Evolutionary conservation across 2,888 invertebrate species (phyloP).

Genomic region (Noctua janthina): DNA sequence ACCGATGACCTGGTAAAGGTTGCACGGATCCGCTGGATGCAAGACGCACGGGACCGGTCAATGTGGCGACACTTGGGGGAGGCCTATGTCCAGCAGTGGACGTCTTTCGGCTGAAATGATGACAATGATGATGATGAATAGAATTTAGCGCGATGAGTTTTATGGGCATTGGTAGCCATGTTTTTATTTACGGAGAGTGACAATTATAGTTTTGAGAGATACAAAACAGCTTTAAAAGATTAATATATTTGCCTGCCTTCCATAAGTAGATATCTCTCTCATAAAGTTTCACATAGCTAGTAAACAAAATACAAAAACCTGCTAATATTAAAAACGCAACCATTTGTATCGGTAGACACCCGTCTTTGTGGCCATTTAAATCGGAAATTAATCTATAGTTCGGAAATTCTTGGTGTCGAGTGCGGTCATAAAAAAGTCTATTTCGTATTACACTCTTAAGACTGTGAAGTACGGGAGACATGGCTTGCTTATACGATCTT

Average conservation of each 20-base stretch:
- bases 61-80: too few relatives aligned
- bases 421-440: constrained; percentile 8
- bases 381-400: background rate
- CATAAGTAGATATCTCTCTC: background rate
- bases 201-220: background rate
- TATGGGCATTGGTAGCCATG: background rate
- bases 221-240: background rate
- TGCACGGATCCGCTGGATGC: too few relatives aligned
- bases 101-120: too few relatives aligned
- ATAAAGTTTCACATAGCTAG: background rate
- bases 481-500: background rate
- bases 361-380: background rate
- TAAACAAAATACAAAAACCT: background rate
- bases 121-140: too few relatives aligned
- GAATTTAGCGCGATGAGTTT: background rate
- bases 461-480: background rate
- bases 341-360: background rate
- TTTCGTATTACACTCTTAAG: constrained; percentile 15
- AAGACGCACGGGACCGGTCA: too few relatives aligned
- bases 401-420: constrained; percentile 12
- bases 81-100: too few relatives aligned
- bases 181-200: background rate
- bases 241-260: background rate
- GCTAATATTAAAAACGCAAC: constrained; percentile 19
- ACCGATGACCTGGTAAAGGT: too few relatives aligned